Evolutionary conservation across 2,113 vertebrate genomes (phyloP).

Genomic region (Zosterops pallidus): DNA sequence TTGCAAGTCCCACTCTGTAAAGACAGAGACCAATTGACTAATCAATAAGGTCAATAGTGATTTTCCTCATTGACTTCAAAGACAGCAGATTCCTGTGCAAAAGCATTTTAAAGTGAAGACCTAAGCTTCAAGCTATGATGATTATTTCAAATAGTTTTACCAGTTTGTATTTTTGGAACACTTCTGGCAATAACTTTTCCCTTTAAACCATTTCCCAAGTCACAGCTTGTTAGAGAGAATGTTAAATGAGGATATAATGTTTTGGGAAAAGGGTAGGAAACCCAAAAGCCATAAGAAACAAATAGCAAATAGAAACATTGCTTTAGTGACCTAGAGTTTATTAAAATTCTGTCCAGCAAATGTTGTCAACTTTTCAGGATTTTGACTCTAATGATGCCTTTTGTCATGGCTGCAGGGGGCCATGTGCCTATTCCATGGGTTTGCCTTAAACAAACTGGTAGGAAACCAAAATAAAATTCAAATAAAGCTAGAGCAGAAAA

Average conservation of each 20-base stretch:
- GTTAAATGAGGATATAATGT: slow-evolving; percentile 20
- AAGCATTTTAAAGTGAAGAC: not conserved
- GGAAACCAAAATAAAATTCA: not conserved
- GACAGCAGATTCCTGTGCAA: not conserved
- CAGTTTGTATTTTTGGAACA: slow-evolving; percentile 30
- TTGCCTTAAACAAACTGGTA: not conserved
- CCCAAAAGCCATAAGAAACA: slow-evolving; percentile 11
- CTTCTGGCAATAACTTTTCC: slow-evolving; percentile 14
- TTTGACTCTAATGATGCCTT: not conserved
- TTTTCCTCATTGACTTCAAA: not conserved
- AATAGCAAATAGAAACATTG: not conserved
- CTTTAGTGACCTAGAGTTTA: not conserved
- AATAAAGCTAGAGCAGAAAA: not conserved
- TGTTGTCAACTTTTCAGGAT: not conserved
- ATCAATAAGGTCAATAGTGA: not conserved
- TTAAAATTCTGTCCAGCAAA: not conserved
- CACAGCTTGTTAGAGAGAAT: slow-evolving; percentile 7
- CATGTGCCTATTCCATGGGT: not conserved
- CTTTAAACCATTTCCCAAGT: slow-evolving; percentile 28
- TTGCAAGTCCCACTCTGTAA: not conserved
- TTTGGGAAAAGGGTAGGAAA: slow-evolving; percentile 32
- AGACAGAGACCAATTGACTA: not conserved
- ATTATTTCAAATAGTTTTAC: slow-evolving; percentile 26
- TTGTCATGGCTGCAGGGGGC: not conserved
- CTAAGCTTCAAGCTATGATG: not conserved